Base-by-base conservation (phyloP, 2,113 vertebrate genomes). In the Crocuta crocuta region DNA sequence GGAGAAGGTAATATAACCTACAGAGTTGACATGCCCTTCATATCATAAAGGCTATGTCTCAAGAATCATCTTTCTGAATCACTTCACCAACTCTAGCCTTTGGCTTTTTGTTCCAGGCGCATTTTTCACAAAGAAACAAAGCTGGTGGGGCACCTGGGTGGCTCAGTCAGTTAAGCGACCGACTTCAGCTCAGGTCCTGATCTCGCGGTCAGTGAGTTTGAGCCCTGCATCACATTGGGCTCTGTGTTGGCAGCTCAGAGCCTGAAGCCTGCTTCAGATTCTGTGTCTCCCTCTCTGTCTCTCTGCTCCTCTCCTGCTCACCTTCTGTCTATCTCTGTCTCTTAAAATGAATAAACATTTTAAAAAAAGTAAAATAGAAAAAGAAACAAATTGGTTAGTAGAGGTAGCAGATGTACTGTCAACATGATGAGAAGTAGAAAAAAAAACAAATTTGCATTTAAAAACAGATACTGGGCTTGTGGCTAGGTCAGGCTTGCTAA, bases 121-220 rank as follows among this genome's bases (percentile, higher is more conserved):
- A 73, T 73, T 81, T 92, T 94, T 86, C 74, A 89, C 45, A 95
- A 81, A 94, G 66, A 89, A 86, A 80, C 15, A 63, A 86, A 74
- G 45, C 11, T 13, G 50, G 50, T 50, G 50, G 50, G 50, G 50
- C 12, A 50, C 50, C 50, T 50, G 50, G 50, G 50, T 50, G 12
- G 50, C 50, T 50, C 50, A 50, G 50, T 50, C 50, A 13, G 50
- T 50, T 50, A 50, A 50, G 50, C 50, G 50, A 12, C 50, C 12
- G 2, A 50, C 50, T 50, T 50, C 50, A 50, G 50, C 50, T 50
- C 50, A 50, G 50, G 50, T 50, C 50, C 50, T 50, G 50, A 50
- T 50, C 12, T 50, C 50, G 13, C 2, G 12, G 50, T 50, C 50
- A 50, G 50, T 50, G 50, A 50, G 50, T 50, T 50, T 12, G 8